Evolutionary conservation across 2,113 vertebrate genomes (phyloP).

Genomic region (Aspidoscelis tigris): DNA sequence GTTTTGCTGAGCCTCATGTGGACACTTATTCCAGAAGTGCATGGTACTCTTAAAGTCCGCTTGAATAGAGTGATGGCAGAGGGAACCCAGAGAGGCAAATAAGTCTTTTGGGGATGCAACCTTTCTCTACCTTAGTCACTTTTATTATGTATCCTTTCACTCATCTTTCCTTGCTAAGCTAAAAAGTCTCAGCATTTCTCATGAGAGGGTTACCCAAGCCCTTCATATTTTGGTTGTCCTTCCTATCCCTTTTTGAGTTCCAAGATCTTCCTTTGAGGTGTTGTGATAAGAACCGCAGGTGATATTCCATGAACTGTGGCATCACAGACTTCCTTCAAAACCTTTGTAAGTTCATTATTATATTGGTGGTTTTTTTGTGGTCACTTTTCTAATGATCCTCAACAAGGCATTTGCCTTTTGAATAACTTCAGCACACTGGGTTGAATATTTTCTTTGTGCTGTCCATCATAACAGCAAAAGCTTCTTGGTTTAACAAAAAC

Average conservation of each 20-base stretch:
- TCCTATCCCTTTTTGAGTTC: background rate
- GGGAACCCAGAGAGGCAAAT: too few relatives aligned
- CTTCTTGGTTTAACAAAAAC: background rate
- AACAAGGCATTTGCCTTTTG: background rate
- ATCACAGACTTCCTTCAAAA: background rate
- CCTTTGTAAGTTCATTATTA: background rate
- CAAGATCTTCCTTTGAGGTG: background rate
- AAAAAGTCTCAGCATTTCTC: background rate
- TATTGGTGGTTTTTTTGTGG: background rate
- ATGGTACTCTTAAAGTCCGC: too few relatives aligned
- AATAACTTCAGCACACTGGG: background rate
- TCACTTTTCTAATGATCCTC: background rate
- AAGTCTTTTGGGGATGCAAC: too few relatives aligned
- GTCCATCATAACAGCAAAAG: background rate
- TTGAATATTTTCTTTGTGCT: background rate
- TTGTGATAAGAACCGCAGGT: background rate
- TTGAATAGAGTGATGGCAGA: too few relatives aligned
- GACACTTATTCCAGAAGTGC: too few relatives aligned
- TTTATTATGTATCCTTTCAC: background rate
- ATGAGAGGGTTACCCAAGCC: background rate
- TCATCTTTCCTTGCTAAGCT: background rate
- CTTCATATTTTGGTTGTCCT: background rate
- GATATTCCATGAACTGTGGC: background rate
- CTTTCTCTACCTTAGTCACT: too few relatives aligned
- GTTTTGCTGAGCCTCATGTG: too few relatives aligned